Evolutionary conservation across 2,888 invertebrate genomes (phyloP).

Genomic region (Drosophila diplacantha): DNA sequence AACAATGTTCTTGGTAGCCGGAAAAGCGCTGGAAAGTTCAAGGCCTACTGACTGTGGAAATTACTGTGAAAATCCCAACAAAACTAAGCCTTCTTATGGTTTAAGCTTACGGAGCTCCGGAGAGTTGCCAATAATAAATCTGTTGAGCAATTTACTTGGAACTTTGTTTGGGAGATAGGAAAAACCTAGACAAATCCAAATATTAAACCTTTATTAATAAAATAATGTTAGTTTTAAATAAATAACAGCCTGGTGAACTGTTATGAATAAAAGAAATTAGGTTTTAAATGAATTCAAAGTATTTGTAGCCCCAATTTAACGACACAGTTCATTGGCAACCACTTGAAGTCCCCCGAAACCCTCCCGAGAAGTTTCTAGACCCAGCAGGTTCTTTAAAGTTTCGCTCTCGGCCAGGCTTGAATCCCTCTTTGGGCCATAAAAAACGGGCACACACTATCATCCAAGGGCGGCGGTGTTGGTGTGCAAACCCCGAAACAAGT

Average conservation of each 20-base stretch:
- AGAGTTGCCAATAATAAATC: too few relatives aligned
- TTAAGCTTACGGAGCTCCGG: neutral
- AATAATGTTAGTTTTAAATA: neutral
- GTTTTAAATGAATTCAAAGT: too few relatives aligned
- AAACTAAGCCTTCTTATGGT: neutral
- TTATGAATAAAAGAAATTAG: too few relatives aligned
- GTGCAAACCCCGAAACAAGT: slow-evolving; percentile 51
- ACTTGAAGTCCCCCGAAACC: neutral
- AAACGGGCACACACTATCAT: slow-evolving; percentile 26
- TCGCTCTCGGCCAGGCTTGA: neutral
- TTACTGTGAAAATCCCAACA: neutral
- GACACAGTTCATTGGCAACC: neutral
- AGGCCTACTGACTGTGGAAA: neutral
- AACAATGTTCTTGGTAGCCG: neutral
- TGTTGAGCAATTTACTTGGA: neutral
- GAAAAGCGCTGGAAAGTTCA: neutral
- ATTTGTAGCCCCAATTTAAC: neutral
- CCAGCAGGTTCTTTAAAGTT: slow-evolving; percentile 10
- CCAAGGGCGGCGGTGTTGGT: neutral
- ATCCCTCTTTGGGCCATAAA: slow-evolving; percentile 19
- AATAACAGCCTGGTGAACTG: too few relatives aligned
- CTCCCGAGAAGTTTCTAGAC: neutral
- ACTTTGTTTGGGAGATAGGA: neutral
- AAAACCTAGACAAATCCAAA: neutral
- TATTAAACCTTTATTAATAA: neutral